Evolutionary conservation across 1,140 invertebrate species (phyloP).

Genomic region (Solenopsis fugax): DNA sequence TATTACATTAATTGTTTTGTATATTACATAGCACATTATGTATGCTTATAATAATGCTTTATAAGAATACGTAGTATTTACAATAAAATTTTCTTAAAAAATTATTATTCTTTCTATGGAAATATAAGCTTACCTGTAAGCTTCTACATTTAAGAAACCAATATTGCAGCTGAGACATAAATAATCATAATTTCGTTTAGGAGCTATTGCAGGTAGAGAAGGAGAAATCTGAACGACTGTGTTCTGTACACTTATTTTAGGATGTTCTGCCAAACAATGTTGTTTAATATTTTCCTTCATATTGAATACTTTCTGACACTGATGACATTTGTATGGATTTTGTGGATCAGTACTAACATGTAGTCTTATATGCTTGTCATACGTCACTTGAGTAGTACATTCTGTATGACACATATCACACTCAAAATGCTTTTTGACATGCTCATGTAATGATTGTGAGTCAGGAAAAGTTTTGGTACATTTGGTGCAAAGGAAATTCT

Average conservation of each 20-base stretch:
- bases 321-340: conserved; percentile 80
- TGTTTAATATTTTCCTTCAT: conserved; percentile 74
- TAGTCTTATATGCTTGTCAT: conserved; percentile 77
- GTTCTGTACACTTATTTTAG: conserved; percentile 40
- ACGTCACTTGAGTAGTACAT: conserved; percentile 72
- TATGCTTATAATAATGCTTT: not conserved
- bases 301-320: conserved; percentile 78
- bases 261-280: conserved; percentile 70
- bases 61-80: not conserved
- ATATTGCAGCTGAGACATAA: conserved; percentile 74
- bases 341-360: conserved; percentile 78
- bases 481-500: conserved; percentile 66
- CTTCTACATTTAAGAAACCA: conserved; percentile 77
- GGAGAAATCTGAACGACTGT: conserved; percentile 36
- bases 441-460: conserved; percentile 69
- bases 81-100: not conserved
- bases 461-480: conserved; percentile 70
- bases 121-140: conserved; percentile 75
- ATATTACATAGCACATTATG: not conserved
- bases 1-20: no score
- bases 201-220: conserved; percentile 15
- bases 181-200: conserved; percentile 59
- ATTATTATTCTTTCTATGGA: conserved; percentile 7
- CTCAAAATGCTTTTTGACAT: conserved; percentile 78
- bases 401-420: conserved; percentile 80